phyloP scores from a whole-genome alignment of 2,888 invertebrate genomes.

The Epinotia bilunana region DNA sequence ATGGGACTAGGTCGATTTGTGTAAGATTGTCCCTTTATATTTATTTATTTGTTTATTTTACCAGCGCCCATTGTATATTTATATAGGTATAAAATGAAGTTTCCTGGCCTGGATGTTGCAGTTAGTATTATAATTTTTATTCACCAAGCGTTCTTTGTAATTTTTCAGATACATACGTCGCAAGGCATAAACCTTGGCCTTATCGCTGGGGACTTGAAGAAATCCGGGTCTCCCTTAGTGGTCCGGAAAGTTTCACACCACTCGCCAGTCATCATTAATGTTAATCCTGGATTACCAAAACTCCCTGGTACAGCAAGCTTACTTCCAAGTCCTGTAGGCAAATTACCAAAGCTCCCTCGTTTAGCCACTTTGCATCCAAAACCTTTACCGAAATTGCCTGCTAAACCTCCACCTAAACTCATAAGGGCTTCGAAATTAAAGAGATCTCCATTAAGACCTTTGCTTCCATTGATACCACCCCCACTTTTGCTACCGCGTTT shows the following conservation, averaged over 20 bases:
- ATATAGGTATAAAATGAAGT: background rate
- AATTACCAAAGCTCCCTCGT: slow-evolving; percentile 52
- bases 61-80: background rate
- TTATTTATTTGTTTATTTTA: no score
- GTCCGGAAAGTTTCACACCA: slow-evolving; percentile 58
- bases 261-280: slow-evolving; percentile 64
- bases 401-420: slow-evolving; percentile 49
- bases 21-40: no score
- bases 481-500: slow-evolving; percentile 45
- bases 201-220: slow-evolving; percentile 61
- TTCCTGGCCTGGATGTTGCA: background rate
- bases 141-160: background rate
- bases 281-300: slow-evolving; percentile 52
- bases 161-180: slow-evolving; percentile 57
- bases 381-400: slow-evolving; percentile 48
- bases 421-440: slow-evolving; percentile 13
- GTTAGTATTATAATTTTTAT: background rate
- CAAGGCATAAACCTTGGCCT: slow-evolving; percentile 58
- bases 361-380: slow-evolving; percentile 36
- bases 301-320: slow-evolving; percentile 45
- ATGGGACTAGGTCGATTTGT: no score
- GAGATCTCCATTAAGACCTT: slow-evolving; percentile 10
- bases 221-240: slow-evolving; percentile 53
- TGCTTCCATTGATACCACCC: slow-evolving; percentile 25
- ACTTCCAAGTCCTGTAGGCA: slow-evolving; percentile 49